Evolutionary conservation across 2,797 vertebrate species (phyloP).

Genomic region (Manis javanica): DNA sequence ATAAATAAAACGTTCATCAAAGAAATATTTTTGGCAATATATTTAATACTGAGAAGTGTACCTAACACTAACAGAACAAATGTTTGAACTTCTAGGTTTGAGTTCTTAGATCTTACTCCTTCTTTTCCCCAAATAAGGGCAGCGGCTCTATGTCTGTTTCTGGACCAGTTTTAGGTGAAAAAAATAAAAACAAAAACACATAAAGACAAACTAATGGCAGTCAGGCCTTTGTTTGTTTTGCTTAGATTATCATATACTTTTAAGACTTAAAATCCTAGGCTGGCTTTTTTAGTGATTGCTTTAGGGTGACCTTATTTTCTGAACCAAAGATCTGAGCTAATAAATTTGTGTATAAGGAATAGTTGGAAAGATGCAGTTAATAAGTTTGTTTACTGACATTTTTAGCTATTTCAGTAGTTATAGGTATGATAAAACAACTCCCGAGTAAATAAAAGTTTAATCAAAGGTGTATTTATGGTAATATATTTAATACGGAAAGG

Average conservation of each 20-base stretch:
- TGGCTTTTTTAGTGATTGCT: conserved; percentile 2
- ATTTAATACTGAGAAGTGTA: conserved; percentile 35
- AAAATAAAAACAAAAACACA: background rate
- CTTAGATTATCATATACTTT: background rate
- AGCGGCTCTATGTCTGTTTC: background rate
- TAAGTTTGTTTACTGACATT: conserved; percentile 28
- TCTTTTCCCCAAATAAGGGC: background rate
- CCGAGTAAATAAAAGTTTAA: conserved; percentile 52
- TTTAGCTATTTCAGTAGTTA: background rate
- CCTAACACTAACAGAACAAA: background rate
- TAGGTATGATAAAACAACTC: background rate
- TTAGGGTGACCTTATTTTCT: conserved; percentile 27
- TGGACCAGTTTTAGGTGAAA: conserved; percentile 27
- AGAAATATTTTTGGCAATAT: conserved; percentile 26
- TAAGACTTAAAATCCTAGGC: background rate
- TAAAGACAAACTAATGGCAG: conserved; percentile 10
- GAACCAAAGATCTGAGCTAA: background rate
- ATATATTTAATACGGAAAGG: background rate
- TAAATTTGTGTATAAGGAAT: conserved; percentile 18
- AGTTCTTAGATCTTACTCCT: background rate
- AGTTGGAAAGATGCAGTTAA: background rate
- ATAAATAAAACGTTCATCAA: conserved; percentile 62
- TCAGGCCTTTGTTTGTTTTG: background rate
- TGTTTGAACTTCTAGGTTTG: background rate
- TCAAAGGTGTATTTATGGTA: conserved; percentile 37